Evolutionary conservation across 2,113 vertebrate species (phyloP).

Genomic region (Rhegmatorhina hoffmannsi): DNA sequence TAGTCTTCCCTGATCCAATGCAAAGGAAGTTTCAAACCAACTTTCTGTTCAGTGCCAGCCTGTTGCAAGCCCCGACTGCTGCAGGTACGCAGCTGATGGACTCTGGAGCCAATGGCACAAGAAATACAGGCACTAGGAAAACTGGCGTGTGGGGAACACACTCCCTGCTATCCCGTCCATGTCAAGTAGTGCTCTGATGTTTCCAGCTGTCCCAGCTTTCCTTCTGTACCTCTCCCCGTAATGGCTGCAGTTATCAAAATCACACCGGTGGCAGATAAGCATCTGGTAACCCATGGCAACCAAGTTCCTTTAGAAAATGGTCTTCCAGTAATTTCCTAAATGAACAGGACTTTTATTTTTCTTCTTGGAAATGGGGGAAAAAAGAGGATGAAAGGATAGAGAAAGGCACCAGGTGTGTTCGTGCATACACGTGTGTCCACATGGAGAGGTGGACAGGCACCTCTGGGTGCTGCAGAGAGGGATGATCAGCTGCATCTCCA

Average conservation of each 20-base stretch:
- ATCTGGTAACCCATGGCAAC: constrained; percentile 69
- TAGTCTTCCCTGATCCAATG: not conserved
- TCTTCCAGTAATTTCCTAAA: constrained; percentile 67
- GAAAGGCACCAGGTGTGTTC: not conserved
- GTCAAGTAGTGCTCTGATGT: not conserved
- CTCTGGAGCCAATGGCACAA: not conserved
- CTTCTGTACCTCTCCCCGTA: not conserved
- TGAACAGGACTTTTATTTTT: not conserved
- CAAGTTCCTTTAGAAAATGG: constrained; percentile 55
- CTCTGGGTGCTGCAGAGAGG: not conserved
- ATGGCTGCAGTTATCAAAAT: constrained; percentile 36
- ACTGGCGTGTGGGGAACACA: not conserved
- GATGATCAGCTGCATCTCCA: not conserved
- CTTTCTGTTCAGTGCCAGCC: not conserved
- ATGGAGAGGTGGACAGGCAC: not conserved
- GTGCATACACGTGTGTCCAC: accelerated
- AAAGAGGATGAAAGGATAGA: not conserved
- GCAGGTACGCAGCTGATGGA: not conserved
- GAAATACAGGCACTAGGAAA: not conserved
- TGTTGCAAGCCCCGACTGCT: not conserved
- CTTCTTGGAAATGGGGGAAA: not conserved
- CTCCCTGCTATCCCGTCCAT: not conserved
- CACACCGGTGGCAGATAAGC: constrained; percentile 25
- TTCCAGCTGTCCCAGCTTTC: not conserved
- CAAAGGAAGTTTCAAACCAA: not conserved